Evolutionary conservation across 2,113 vertebrate species (phyloP).

Genomic region (Catharus minimus): DNA sequence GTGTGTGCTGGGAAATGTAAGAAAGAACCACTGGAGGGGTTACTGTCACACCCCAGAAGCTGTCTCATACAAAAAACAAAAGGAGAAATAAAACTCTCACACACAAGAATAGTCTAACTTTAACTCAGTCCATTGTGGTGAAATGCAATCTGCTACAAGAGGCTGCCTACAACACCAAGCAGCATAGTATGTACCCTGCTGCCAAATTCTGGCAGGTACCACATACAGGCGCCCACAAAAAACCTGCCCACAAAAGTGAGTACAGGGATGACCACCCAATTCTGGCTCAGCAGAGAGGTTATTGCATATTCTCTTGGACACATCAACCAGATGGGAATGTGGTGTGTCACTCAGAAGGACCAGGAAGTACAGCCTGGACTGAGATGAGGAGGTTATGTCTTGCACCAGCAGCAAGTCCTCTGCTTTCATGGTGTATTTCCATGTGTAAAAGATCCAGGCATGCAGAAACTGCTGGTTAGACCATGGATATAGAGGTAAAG

Average conservation of each 20-base stretch:
- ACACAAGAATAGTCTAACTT: neutral
- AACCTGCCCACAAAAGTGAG: slow-evolving; percentile 21
- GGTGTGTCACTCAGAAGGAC: neutral
- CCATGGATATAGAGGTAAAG: neutral
- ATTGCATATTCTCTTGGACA: neutral
- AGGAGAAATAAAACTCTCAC: neutral
- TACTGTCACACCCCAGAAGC: neutral
- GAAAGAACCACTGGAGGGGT: neutral
- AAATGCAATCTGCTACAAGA: slow-evolving; percentile 43
- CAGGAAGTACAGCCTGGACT: neutral
- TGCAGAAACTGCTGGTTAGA: neutral
- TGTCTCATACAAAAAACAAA: neutral
- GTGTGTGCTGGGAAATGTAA: neutral
- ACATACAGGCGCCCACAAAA: slow-evolving; percentile 25
- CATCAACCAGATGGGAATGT: neutral
- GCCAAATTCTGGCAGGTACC: slow-evolving; percentile 47
- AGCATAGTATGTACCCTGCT: neutral
- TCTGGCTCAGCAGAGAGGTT: neutral
- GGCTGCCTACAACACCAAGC: neutral
- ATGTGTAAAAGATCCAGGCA: neutral
- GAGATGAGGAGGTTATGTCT: neutral
- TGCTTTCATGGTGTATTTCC: neutral
- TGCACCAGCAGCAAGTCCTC: neutral
- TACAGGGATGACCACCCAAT: neutral
- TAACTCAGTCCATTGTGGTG: neutral